Evolutionary conservation across 2,888 invertebrate species (phyloP), one percentile per base, ranked within the genome.

Genomic region (Philhelius pedissequus): DNA sequence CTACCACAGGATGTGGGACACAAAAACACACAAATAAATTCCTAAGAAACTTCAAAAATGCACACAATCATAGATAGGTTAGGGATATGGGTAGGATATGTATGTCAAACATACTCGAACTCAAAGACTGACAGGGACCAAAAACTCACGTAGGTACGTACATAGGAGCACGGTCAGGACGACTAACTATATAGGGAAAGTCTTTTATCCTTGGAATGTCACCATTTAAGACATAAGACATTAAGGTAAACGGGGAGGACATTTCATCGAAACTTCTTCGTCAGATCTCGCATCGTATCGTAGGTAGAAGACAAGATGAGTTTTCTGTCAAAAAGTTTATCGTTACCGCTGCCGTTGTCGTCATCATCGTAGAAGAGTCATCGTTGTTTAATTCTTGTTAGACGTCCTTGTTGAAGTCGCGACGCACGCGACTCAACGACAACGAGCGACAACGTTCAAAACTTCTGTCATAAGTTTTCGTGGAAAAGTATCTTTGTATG

Each of bases 241-340:
- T 82, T 78, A 82, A 77, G 68, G 77, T 78, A 69, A 82, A 68
- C 69, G 81, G 76, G 38, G 69, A 73, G 62, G 78, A 82, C 62
- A 56, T 62, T 69, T 56, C 73, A 48, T 62, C 52, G 73, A 78
- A 82, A 82, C 68, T 82, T 82, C 76, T 77, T 77, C 40, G 52
- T 52, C 52, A 56, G n/a, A 38, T 66, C 48, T 11, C 48, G 40
- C 60, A 32, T 40, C 48, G n/a, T 15, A 25, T 6, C 18, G 15
- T 40, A 4, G n/a, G n/a, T n/a, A 38, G 15, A n/a, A 18, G 18
- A 11, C 30, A 64, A 68, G 68, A 69, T 78, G 78, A 78, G 73
- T 77, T 69, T 73, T 58, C 68, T 68, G 73, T 82, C 62, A 52
- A 56, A 82, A 77, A 77, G 71, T 82, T 82, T 82, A 20, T 27